Base-by-base conservation (phyloP, 2,888 invertebrate species). In the Mimachlamys varia region DNA sequence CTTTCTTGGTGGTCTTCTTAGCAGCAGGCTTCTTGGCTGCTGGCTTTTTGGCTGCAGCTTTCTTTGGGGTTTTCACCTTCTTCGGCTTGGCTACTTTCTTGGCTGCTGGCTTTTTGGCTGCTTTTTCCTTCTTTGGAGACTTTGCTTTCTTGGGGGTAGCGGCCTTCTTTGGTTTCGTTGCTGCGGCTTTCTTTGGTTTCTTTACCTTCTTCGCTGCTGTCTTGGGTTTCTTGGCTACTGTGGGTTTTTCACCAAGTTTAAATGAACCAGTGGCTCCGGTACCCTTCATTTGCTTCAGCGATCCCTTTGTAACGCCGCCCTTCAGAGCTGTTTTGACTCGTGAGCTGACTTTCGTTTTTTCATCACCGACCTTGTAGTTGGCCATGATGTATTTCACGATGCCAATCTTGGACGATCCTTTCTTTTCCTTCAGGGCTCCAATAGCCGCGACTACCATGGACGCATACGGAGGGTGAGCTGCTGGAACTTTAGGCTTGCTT, bases 331-430 rank as follows among this genome's bases (percentile, higher is more conserved):
- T 22, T n/a, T n/a, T 62, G 62, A 62, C 22, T 19, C 3, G 0
- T 22, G 62, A 19, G 22, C n/a, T 22, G 22, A 22, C 17, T 22
- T 62, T 22, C 3, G 3, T 44, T 7, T 22, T n/a, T n/a, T 62
- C 62, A n/a, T 62, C 62, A n/a, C 22, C n/a, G 62, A 62, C 62
- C 62, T 62, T 62, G 62, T n/a, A 62, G 62, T 62, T 62, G 22
- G 62, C 62, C 62, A 62, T 19, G 62, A n/a, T n/a, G n/a, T n/a
- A n/a, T n/a, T n/a, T n/a, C n/a, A n/a, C n/a, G n/a, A n/a, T n/a
- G n/a, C n/a, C n/a, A n/a, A n/a, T n/a, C n/a, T n/a, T n/a, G n/a
- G n/a, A n/a, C n/a, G n/a, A n/a, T n/a, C n/a, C n/a, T n/a, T n/a
- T n/a, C n/a, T n/a, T n/a, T n/a, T n/a, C n/a, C n/a, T n/a, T n/a